Evolutionary conservation across 1,140 invertebrate genomes (phyloP), one percentile per base, ranked within the genome.

Genomic region (Drosophila aff.): DNA sequence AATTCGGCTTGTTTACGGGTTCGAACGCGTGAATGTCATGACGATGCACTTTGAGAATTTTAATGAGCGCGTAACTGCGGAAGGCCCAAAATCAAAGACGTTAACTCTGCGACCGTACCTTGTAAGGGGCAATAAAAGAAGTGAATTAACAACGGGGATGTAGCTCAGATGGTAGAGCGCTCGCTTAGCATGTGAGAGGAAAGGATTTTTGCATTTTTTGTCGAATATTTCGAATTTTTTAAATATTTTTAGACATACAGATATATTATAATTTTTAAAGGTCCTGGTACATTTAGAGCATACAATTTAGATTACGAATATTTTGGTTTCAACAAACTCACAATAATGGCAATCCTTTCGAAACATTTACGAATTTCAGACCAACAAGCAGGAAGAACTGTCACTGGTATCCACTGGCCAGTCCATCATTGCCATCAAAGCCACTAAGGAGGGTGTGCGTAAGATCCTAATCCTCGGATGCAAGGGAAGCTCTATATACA

Each of bases 161-260:
- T 96, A 96, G 95, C 96, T 96, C 96, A 96, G 95, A 96, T 96
- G 95, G 96, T 96, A 96, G 96, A 96, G 96, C 96, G 95, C 95
- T 96, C 95, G 96, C 95, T 96, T 96, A 96, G 95, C 96, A 96
- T 96, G 95, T 94, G 95, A 96, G 95, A 96, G 95, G 95, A 93
- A 78, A 28, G 38, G 31, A 10, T 50, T 40, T 47, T 6, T 16
- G 23, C 9, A 43, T 75, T 26, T n/a, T 18, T 36, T 36, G 33
- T 13, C 4, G 10, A 11, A 36, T 36, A 36, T 4, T 13, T 36
- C 3, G 10, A 2, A 31, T 7, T 28, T 3, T 31, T 31, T 2
- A 1, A 31, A 31, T 31, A 31, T 31, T 31, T 8, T 31, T 31
- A 9, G 28, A 31, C 28, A 9, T 28, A 28, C 28, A 28, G 2